These are phyloP conservation scores for Zaprionus vittiger DNA, from an alignment of 1,140 invertebrate genomes.

Conservation along the genomic window DNA sequence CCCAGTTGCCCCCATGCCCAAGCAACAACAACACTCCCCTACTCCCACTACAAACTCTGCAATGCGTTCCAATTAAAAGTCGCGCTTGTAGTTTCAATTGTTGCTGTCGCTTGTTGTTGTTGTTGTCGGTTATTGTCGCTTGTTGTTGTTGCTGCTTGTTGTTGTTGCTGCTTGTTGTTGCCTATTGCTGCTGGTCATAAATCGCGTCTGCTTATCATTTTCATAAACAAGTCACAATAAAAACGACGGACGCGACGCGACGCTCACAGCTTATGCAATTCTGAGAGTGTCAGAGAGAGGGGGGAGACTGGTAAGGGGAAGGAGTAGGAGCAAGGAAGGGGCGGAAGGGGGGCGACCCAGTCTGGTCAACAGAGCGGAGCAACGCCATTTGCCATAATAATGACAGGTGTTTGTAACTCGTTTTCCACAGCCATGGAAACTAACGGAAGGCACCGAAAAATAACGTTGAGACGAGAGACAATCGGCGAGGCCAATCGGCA, in stretches of 20 bases:
- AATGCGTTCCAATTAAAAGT: conserved; percentile 72
- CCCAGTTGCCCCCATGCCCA: conserved; percentile 26
- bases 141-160: background rate
- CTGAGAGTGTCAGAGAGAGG: conserved; percentile 47
- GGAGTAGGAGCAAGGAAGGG: background rate
- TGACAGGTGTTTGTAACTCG: conserved; percentile 83
- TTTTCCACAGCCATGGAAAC: conserved; percentile 51
- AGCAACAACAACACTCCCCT: background rate
- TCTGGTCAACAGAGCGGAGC: conserved; percentile 27
- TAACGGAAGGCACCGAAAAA: conserved; percentile 63
- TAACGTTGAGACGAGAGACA: conserved; percentile 38
- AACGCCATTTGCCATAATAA: conserved; percentile 68
- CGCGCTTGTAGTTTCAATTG: conserved; percentile 52
- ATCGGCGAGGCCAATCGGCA: conserved; percentile 60
- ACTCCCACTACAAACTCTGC: conserved; percentile 22
- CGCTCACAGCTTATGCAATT: conserved; percentile 72
- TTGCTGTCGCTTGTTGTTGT: conserved; percentile 12
- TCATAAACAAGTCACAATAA: conserved; percentile 80
- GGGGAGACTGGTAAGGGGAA: background rate
- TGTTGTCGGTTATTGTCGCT: conserved; percentile 17
- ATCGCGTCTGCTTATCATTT: conserved; percentile 81
- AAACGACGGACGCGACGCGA: conserved; percentile 40
- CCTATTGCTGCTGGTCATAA: conserved; percentile 62
- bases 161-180: conserved; percentile 22
- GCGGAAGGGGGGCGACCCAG: conserved; percentile 4